Percentiles rank a stretch among this genome's conserved stretches.
Evolutionary conservation across 1,140 invertebrate genomes (phyloP).

Genomic region (Anastatus disparis): DNA sequence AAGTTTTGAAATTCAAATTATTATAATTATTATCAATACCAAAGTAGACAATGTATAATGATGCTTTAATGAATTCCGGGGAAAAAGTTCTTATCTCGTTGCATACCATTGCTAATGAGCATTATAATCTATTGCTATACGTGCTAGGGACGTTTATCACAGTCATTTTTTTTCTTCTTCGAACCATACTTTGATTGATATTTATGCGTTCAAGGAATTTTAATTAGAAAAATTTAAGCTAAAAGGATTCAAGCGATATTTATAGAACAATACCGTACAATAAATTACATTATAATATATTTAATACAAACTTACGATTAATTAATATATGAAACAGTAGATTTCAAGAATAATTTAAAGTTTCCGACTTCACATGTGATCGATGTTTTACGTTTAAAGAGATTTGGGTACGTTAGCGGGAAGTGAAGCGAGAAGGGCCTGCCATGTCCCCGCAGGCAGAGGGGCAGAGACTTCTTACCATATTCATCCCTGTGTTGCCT

Average conservation of each 20-base stretch:
- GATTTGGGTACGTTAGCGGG: neutral
- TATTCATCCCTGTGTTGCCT: too few relatives aligned
- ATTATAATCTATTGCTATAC: neutral
- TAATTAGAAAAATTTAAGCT: neutral
- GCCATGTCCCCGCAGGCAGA: neutral
- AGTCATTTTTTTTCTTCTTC: neutral
- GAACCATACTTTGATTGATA: conserved; percentile 9
- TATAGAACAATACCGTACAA: neutral
- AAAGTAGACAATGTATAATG: too few relatives aligned
- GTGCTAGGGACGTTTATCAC: neutral
- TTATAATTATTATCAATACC: too few relatives aligned
- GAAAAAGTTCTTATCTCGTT: neutral
- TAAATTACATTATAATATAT: conserved; percentile 1
- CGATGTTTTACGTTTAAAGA: neutral
- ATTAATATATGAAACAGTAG: conserved; percentile 24
- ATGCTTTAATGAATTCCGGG: too few relatives aligned
- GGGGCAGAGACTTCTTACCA: too few relatives aligned
- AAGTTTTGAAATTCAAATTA: too few relatives aligned
- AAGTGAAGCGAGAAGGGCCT: neutral
- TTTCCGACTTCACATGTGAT: conserved; percentile 8
- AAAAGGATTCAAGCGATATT: neutral
- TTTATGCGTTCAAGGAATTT: neutral
- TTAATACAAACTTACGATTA: conserved; percentile 23
- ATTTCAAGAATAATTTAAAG: neutral
- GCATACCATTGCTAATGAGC: neutral